These are phyloP conservation scores for Ceratina australensis DNA, from an alignment of 1,140 invertebrate genomes.

Conservation along the genomic window DNA sequence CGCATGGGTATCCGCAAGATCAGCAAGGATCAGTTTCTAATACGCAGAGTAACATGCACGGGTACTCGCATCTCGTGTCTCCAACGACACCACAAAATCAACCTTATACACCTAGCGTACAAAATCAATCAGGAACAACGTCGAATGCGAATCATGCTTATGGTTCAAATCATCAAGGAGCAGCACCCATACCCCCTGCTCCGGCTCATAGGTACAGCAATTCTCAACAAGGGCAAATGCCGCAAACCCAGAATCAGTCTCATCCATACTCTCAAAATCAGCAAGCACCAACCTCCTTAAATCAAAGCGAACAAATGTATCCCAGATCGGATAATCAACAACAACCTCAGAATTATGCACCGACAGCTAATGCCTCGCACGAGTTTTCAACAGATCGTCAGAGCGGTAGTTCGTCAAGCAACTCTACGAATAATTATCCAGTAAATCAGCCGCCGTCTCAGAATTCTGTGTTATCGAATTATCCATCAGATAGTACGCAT, in stretches of 20 bases:
- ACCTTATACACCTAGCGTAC: constrained; percentile 52
- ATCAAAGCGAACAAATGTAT: constrained; percentile 67
- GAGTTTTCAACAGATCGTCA: constrained; percentile 65
- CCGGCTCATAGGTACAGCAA: constrained; percentile 58
- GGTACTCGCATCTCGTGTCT: constrained; percentile 62
- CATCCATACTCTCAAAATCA: constrained; percentile 61
- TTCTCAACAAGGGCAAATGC: constrained; percentile 59
- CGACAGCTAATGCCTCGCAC: constrained; percentile 50
- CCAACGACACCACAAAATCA: constrained; percentile 58
- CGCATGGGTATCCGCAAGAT: constrained; percentile 63
- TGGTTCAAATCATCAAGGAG: constrained; percentile 49
- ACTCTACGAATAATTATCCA: constrained; percentile 60
- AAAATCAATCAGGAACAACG: constrained; percentile 37
- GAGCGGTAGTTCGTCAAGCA: constrained; percentile 50
- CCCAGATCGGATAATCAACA: constrained; percentile 60
- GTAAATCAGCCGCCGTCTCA: constrained; percentile 62
- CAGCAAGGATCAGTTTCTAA: constrained; percentile 53
- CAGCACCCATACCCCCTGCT: constrained; percentile 48
- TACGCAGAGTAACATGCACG: constrained; percentile 60
- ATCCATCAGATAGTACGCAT: constrained; percentile 53
- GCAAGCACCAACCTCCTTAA: constrained; percentile 53
- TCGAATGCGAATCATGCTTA: constrained; percentile 53
- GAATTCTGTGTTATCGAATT: constrained; percentile 57
- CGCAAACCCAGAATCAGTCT: constrained; percentile 57
- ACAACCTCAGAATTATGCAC: constrained; percentile 63